phyloP scores from a whole-genome alignment of 2,797 vertebrate species.

The Coracias cyanogaster region DNA sequence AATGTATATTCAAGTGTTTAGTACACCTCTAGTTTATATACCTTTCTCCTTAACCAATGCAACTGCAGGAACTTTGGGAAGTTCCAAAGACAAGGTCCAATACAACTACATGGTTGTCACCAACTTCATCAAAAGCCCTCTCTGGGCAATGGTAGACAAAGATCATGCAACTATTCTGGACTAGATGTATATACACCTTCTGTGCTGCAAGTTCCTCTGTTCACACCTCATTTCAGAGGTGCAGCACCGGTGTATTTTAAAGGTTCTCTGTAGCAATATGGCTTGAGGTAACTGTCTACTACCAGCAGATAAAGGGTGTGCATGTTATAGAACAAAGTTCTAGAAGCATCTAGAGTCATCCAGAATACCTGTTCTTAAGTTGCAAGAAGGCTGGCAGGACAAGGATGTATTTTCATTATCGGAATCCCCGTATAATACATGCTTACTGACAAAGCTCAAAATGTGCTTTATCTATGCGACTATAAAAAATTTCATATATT shows the following conservation, averaged over 20 bases:
- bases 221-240: neutral
- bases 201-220: neutral
- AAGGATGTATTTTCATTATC: neutral
- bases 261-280: neutral
- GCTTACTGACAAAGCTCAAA: neutral
- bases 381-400: neutral
- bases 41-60: neutral
- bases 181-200: neutral
- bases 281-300: neutral
- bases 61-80: neutral
- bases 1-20: neutral
- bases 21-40: neutral
- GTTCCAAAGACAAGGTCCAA: neutral
- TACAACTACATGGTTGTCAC: neutral
- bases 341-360: neutral
- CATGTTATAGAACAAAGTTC: neutral
- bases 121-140: neutral
- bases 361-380: neutral
- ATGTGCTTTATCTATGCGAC: neutral
- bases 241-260: neutral
- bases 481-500: neutral
- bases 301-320: neutral
- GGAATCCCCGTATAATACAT: neutral
- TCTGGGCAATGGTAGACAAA: neutral
- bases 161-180: neutral